Evolutionary conservation across 2,113 vertebrate genomes (phyloP).

Genomic region (Meles meles): DNA sequence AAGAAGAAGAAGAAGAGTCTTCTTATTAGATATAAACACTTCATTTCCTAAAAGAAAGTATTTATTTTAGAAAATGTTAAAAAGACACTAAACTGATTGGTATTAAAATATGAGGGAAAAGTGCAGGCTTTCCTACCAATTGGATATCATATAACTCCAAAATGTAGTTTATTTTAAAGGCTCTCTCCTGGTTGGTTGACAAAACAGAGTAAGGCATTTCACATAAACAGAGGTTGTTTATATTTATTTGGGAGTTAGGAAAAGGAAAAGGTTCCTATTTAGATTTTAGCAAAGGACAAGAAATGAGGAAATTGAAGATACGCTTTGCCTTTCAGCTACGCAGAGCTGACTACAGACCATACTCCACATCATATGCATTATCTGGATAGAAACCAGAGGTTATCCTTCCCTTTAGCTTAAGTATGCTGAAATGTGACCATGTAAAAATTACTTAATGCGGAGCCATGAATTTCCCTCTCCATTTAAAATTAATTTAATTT

Average conservation of each 20-base stretch:
- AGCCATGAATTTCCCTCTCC: slow-evolving; percentile 44
- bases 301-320: slow-evolving; percentile 59
- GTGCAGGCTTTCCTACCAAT: not conserved
- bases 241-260: slow-evolving; percentile 58
- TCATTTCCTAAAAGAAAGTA: slow-evolving; percentile 21
- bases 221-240: slow-evolving; percentile 48
- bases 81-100: not conserved
- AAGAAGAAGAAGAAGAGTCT: not conserved
- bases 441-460: slow-evolving; percentile 69
- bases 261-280: slow-evolving; percentile 32
- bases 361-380: not conserved
- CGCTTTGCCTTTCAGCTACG: slow-evolving; percentile 21
- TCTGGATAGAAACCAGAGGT: not conserved
- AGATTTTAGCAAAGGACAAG: slow-evolving; percentile 30
- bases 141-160: slow-evolving; percentile 16
- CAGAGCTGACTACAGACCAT: not conserved
- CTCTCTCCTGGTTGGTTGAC: not conserved
- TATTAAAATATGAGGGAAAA: slow-evolving; percentile 19
- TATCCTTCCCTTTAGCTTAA: slow-evolving; percentile 59
- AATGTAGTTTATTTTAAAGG: slow-evolving; percentile 39
- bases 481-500: slow-evolving; percentile 60
- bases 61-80: slow-evolving; percentile 38
- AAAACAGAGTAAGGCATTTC: slow-evolving; percentile 20
- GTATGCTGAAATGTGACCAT: slow-evolving; percentile 55
- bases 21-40: slow-evolving; percentile 22